A percentile compares a stretch with the other conserved stretches of the same genome.
phyloP scores from a whole-genome alignment of 1,140 invertebrate species.

The Limonius californicus region DNA sequence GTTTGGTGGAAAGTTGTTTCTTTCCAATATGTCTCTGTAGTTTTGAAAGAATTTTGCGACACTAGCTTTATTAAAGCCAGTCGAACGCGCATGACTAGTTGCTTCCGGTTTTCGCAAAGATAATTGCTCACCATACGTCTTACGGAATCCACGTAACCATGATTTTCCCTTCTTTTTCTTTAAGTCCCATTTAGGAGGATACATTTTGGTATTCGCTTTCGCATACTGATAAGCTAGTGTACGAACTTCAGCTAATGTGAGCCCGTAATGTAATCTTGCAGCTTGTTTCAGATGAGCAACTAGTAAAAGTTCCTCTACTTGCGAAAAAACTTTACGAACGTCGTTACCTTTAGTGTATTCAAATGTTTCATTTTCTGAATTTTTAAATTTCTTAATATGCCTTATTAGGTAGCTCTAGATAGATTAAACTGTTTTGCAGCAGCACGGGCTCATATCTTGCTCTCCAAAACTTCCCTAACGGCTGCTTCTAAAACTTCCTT shows the following conservation, averaged over 20 bases:
- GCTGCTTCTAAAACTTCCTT: background rate
- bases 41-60: constrained; percentile 31
- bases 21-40: background rate
- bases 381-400: background rate
- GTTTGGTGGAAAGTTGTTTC: background rate
- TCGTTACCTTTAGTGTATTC: background rate
- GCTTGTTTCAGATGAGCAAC: constrained; percentile 5
- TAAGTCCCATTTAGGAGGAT: background rate
- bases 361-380: background rate
- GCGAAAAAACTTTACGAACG: background rate
- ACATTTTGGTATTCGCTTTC: constrained; percentile 17
- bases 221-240: constrained; percentile 27
- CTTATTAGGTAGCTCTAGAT: background rate
- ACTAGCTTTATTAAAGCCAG: constrained; percentile 31
- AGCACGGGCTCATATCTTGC: background rate
- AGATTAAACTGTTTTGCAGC: background rate
- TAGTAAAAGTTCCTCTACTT: background rate
- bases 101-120: constrained; percentile 34
- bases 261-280: constrained; percentile 24
- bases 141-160: constrained; percentile 27
- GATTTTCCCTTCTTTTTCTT: constrained; percentile 25
- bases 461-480: background rate
- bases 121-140: constrained; percentile 22
- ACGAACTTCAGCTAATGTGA: constrained; percentile 22
- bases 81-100: constrained; percentile 30